Base-by-base conservation (phyloP, 2,113 vertebrate species). In the Sigmodon hispidus region DNA sequence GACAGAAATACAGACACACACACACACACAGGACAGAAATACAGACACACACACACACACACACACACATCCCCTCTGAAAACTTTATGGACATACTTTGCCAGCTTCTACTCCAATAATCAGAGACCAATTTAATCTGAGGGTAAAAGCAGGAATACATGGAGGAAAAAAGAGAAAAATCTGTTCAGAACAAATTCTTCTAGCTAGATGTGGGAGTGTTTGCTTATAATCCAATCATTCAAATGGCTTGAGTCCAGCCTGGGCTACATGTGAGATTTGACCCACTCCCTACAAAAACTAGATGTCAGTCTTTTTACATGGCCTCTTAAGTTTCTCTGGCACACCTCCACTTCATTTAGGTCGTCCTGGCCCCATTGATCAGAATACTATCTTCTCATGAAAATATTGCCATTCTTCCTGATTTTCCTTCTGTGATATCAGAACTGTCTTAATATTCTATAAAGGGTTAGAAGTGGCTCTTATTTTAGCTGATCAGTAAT, bases 401-500 rank as follows among this genome's bases (percentile, higher is more conserved):
- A 48, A 63, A 31, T 57, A 9, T 45, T 43, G 15, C 24, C 61
- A 57, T 4, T 61, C 48, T 65, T 93, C 76, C 43, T 17, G 67
- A n/a, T 55, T 5, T 3, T 79, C 45, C n/a, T 55, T 70, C 57
- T 72, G n/a, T 2, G 22, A 11, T 76, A 85, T 83, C 87, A 93
- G 80, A 67, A 93, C 21, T 24, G 40, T 40, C 61, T 77, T 80
- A 83, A 87, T 94, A 94, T 85, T 43, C 11, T n/a, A 80, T 73
- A 48, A 29, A 45, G 65, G 83, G 13, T 85, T 91, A 69, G 36
- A 96, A 93, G 91, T 57, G 61, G 15, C 88, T 89, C 85, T 93
- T 93, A 29, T 26, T 93, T 96, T 79, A 91, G 63, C 63, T 61
- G 63, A 89, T 95, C 63, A 29, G 13, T 84, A 77, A 88, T 94